A percentile compares a stretch with the other conserved stretches of the same genome.
Conservation (phyloP, 2,797 vertebrate genomes). For the Falco novaeseelandiae region DNA sequence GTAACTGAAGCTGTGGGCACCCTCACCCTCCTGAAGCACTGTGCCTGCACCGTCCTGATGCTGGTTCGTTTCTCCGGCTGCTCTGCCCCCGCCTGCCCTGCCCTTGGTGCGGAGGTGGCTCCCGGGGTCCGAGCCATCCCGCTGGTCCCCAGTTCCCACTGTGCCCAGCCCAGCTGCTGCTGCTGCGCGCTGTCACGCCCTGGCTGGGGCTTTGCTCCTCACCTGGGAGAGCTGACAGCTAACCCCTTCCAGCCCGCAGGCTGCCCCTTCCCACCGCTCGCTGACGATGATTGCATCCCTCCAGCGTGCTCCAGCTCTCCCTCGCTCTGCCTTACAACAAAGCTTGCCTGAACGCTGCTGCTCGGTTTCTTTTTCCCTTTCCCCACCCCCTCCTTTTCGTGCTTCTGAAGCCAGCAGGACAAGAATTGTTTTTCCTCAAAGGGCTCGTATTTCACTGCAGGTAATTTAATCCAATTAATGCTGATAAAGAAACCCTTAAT, state of each 20-base stretch:
- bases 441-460: constrained; percentile 21
- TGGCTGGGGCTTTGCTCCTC: background rate
- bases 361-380: background rate
- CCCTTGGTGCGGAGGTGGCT: rapidly evolving
- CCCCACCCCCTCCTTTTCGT: background rate
- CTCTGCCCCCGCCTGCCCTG: background rate
- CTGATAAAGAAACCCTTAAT: constrained; percentile 34
- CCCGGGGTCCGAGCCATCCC: rapidly evolving
- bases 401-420: background rate
- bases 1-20: background rate
- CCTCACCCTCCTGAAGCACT: background rate
- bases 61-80: background rate
- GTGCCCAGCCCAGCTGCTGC: background rate
- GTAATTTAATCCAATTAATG: constrained; percentile 48
- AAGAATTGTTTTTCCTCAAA: background rate
- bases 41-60: background rate
- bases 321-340: background rate
- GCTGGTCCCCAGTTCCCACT: background rate
- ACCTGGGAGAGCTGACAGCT: background rate
- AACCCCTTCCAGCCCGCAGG: background rate
- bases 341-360: background rate
- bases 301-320: background rate
- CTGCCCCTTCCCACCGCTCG: background rate
- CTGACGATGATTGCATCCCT: background rate
- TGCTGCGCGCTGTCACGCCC: rapidly evolving